Percentiles rank a stretch among this genome's conserved stretches.
Evolutionary conservation across 1,140 invertebrate species (phyloP).

Genomic region (Brachionus koreanus): DNA sequence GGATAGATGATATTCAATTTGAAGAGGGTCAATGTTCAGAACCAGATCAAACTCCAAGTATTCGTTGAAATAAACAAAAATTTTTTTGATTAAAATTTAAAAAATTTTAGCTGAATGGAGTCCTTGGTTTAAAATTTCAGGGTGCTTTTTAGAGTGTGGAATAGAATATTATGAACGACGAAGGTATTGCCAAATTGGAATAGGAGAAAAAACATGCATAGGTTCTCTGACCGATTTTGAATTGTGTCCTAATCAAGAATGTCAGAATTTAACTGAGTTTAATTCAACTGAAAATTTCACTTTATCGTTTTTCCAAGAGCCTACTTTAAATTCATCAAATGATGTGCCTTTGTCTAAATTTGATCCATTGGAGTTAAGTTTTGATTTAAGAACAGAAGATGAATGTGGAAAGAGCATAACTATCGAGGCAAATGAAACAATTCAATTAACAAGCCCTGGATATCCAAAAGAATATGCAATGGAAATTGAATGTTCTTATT

Average conservation of each 20-base stretch:
- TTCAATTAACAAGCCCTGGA: neutral
- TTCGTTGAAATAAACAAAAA: neutral
- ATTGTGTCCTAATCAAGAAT: neutral
- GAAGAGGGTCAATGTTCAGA: neutral
- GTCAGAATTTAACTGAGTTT: neutral
- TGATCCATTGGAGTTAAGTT: neutral
- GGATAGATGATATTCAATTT: conserved; percentile 1
- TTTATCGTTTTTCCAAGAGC: neutral
- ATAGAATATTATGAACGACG: neutral
- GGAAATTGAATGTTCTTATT: neutral
- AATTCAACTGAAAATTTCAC: neutral
- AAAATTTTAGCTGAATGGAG: neutral
- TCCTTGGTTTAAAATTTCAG: neutral
- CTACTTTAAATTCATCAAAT: neutral
- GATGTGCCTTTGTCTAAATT: neutral
- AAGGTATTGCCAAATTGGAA: conserved; percentile 12
- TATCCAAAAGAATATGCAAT: neutral
- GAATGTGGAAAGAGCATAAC: neutral
- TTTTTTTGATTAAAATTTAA: neutral
- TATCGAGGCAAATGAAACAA: neutral
- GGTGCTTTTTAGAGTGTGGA: conserved; percentile 1
- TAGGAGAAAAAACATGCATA: neutral
- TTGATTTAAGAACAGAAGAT: neutral
- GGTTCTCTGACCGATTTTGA: neutral
- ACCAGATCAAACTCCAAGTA: neutral